Evolutionary conservation across 2,113 vertebrate genomes (phyloP).

Genomic region (Chloroceryle aenea): DNA sequence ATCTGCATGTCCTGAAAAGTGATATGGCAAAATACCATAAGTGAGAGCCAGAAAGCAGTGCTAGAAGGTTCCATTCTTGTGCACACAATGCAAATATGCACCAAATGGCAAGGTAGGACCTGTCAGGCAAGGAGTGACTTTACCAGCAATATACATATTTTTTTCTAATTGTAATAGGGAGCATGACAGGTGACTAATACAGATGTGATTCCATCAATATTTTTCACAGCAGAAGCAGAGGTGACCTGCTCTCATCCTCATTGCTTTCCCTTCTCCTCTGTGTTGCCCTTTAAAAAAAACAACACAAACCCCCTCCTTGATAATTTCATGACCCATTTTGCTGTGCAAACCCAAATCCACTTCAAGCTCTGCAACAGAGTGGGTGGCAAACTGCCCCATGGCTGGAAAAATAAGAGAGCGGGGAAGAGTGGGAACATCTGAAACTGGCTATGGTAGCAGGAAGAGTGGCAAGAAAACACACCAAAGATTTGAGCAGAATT

Average conservation of each 20-base stretch:
- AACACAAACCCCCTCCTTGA: too few species aligned
- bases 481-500: background rate
- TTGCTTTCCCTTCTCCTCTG: background rate
- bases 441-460: background rate
- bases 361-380: background rate
- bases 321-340: background rate
- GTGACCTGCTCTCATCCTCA: background rate
- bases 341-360: background rate
- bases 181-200: background rate
- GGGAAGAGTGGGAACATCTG: background rate
- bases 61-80: background rate
- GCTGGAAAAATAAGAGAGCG: background rate
- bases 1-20: background rate
- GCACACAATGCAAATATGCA: background rate
- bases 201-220: background rate
- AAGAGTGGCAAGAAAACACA: background rate
- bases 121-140: background rate
- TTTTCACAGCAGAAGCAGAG: background rate
- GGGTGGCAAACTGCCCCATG: background rate
- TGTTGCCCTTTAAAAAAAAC: background rate
- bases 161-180: background rate
- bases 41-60: background rate
- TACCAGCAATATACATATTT: background rate
- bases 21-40: background rate
- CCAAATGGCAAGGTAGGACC: rapidly evolving